phyloP scores from a whole-genome alignment of 1,140 invertebrate species.

The Drosophila repleta region DNA sequence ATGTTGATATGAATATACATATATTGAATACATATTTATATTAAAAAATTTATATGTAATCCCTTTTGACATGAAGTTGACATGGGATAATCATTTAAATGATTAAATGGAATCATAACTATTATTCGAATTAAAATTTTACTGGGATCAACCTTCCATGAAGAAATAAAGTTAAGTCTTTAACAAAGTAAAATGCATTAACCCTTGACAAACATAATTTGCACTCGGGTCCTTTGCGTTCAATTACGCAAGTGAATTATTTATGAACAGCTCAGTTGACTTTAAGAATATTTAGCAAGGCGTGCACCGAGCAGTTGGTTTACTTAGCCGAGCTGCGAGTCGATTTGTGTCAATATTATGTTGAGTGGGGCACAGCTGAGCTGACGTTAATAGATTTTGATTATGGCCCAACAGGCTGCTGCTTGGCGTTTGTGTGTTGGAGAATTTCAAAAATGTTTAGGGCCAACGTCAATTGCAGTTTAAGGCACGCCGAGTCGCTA shows the following conservation, averaged over 20 bases:
- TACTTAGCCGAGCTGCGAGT: constrained; percentile 31
- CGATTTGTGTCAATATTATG: constrained; percentile 47
- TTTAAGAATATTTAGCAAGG: constrained; percentile 17
- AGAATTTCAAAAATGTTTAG: constrained; percentile 25
- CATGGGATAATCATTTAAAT: no score
- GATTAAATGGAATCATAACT: no score
- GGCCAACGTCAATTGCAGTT: constrained; percentile 61
- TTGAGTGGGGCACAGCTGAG: constrained; percentile 35
- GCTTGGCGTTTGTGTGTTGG: constrained; percentile 32
- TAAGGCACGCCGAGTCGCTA: constrained; percentile 18
- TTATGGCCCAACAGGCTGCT: constrained; percentile 10
- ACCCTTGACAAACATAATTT: not conserved
- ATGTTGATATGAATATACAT: not conserved
- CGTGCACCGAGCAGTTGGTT: constrained; percentile 36
- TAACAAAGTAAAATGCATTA: no score
- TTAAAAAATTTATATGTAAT: no score
- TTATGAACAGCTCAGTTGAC: constrained; percentile 53
- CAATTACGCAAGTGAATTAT: constrained; percentile 71
- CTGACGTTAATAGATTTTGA: constrained; percentile 49
- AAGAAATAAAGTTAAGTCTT: no score
- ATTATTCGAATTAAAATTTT: no score
- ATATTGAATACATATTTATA: no score
- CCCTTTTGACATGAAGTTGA: no score
- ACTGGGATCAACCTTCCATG: no score
- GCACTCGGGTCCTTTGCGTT: constrained; percentile 11